Percentiles rank a stretch among this genome's conserved stretches.
These are phyloP conservation scores for Oithona nana DNA, from an alignment of 2,888 invertebrate species.

Conservation along the genomic window DNA sequence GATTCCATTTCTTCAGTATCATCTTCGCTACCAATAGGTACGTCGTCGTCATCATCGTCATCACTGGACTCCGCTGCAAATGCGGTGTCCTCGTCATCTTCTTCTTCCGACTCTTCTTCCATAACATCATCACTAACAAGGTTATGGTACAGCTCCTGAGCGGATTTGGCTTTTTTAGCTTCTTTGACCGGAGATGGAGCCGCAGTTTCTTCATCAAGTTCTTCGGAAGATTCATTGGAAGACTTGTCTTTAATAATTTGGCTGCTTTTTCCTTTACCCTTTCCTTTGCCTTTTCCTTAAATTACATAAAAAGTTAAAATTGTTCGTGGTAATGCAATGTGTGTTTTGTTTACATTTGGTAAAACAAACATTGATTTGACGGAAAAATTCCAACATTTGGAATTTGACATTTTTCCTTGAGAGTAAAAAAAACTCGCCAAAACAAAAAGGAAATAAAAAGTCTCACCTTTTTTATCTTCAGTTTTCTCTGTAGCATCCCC, in stretches of 20 bases:
- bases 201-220: background rate
- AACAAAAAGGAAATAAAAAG: too few relatives aligned
- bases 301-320: too few relatives aligned
- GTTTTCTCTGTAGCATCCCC: too few relatives aligned
- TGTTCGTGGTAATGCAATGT: too few relatives aligned
- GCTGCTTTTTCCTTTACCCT: constrained; percentile 17
- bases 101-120: constrained; percentile 12
- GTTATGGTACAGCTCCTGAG: background rate
- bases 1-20: constrained; percentile 26
- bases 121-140: background rate
- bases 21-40: constrained; percentile 28
- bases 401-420: too few relatives aligned
- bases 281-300: constrained; percentile 18
- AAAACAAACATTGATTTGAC: too few relatives aligned
- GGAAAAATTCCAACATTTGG: constrained; percentile 11
- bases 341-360: too few relatives aligned
- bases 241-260: background rate
- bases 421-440: too few relatives aligned
- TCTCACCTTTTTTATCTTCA: too few relatives aligned
- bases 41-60: constrained; percentile 25
- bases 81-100: constrained; percentile 17
- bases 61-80: background rate
- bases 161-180: background rate
- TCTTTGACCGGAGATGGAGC: background rate
- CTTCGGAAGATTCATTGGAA: background rate